Base-by-base conservation (phyloP, 2,888 invertebrate species). In the Noctua comes region DNA sequence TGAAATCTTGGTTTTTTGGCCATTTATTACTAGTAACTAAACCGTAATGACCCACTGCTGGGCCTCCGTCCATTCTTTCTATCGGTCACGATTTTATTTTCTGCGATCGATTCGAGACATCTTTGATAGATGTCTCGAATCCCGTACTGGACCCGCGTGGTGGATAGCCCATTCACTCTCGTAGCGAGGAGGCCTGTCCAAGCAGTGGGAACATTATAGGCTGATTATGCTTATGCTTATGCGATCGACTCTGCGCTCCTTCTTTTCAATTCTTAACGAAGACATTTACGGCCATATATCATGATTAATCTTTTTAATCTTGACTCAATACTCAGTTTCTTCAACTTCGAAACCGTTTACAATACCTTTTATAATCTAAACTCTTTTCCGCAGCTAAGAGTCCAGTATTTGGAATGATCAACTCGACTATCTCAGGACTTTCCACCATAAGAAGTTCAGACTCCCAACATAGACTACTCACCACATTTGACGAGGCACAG, bases 371-470 rank as follows among this genome's bases (percentile, higher is more conserved):
- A 21, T 21, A 62, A 70, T 68, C 31, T 76, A n/a, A 72, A 68
- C 73, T 80, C 82, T 73, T 78, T 62, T 4, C 48, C 79, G 88
- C 95, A 98, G 98, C 98, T 36, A 97, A 98, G 84, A 98, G 98
- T 91, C 98, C 98, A 0, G 98, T 99, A 1, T 98, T 98, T 91
- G 97, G 98, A 11, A 98, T 98, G 95, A 96, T 98, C 48, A 98
- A 97, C 87, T 97, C 98, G 3, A 98, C 98, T 0, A 96, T 98
- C 65, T 97, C 98, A 82, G 98, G 98, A 24, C 95, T 99, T 13
- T 96, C 98, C 0, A 98, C 98, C 0, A 98, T 99, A 31, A 96
- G 98, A 91, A 98, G 98, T 54, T 98, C 98, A 51, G 95, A 97
- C 68, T 97, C 98, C 2, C 97, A 98, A 92, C 90, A 94, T 0